Evolutionary conservation across 2,888 invertebrate species (phyloP), one percentile per base, ranked within the genome.

Genomic region (Agonopterix heracliana): DNA sequence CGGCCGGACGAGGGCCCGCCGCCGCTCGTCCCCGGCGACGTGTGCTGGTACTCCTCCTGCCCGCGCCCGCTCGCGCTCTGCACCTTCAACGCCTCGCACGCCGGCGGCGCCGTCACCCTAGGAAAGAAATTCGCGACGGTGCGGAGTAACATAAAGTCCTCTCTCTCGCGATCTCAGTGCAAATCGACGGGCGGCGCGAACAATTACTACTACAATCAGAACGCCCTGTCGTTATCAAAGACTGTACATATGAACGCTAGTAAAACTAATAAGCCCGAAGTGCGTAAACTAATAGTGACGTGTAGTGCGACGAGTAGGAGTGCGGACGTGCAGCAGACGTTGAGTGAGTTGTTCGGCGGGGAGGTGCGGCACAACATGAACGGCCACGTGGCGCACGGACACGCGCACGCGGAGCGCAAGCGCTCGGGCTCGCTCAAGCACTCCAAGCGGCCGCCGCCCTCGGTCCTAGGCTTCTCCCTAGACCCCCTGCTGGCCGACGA

Each of bases 51-150:
- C 67, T 71, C 88, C 54, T 68, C 89, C 14, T 90, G 91, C 52
- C 90, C 92, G 53, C 90, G 92, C 53, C 91, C 92, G 9, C 88
- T 92, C 9, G 87, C 90, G 35, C 69, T 91, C 45, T 90, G 91
- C 62, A 89, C 90, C 7, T 90, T 86, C 64, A 89, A 90, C 63
- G 83, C 91, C 44, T 79, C 90, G 13, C 90, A 90, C 66, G 84
- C 91, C 42, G 91, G 91, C 45, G 86, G 90, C 55, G 89, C 90
- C 9, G 76, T 91, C 44, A 81, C 91, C 2, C 66, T 91, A 58
- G 89, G 90, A 44, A 87, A 86, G 56, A 76, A 77, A 56, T 83
- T 85, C 61, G 89, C 89, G 45, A 84, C 87, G 40, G 88, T 89
- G 35, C 79, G 89, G 46, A 82, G 81, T 60, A 83, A 88, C 58